Evolutionary conservation across 2,888 invertebrate genomes (phyloP).

Genomic region (Periphyllus acericola): DNA sequence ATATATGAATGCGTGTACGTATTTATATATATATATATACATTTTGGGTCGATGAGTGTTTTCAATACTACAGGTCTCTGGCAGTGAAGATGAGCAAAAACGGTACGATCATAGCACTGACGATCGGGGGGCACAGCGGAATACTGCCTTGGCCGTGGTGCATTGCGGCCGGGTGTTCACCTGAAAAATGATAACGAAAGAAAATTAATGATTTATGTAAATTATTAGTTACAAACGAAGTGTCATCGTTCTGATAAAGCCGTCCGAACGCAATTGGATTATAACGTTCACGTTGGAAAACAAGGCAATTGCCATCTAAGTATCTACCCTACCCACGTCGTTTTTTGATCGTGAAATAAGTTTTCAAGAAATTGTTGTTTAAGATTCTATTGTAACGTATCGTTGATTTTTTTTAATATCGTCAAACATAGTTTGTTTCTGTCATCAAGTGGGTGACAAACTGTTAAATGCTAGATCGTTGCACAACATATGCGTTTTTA

Average conservation of each 20-base stretch:
- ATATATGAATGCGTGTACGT: background rate
- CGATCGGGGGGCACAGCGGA: conserved; percentile 64
- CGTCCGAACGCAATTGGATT: background rate
- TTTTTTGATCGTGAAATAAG: no score
- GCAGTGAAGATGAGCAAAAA: conserved; percentile 63
- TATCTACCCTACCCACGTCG: no score
- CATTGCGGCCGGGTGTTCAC: conserved; percentile 66
- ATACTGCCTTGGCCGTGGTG: conserved; percentile 65
- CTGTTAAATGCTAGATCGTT: no score
- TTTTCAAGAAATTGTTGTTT: no score
- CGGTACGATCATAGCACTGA: conserved; percentile 64
- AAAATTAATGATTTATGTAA: background rate
- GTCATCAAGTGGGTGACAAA: no score
- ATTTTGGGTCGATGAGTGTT: background rate
- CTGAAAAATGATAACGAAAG: conserved; percentile 62
- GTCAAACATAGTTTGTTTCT: no score
- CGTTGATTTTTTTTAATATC: no score
- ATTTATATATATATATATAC: conserved; percentile 23
- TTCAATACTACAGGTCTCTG: conserved; percentile 51
- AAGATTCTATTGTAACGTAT: no score
- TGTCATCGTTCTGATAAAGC: no score
- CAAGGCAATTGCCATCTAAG: background rate
- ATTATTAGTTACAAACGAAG: background rate
- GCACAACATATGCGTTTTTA: no score
- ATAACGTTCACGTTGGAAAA: background rate